Conservation (phyloP, 2,888 invertebrate species). For the Sphecodes monilicornis region DNA sequence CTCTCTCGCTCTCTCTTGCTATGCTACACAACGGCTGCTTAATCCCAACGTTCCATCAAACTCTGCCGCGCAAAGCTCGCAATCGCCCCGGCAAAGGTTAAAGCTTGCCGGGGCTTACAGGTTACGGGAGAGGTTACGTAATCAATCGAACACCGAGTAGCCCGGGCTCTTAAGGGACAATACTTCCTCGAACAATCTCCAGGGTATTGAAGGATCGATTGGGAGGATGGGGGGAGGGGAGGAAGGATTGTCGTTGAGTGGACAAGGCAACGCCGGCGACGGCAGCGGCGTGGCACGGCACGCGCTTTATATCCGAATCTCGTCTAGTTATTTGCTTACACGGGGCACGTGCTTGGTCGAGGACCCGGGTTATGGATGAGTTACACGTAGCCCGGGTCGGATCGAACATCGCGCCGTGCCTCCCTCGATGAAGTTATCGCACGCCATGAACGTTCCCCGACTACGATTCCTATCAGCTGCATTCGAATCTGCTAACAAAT, state of each 20-base stretch:
- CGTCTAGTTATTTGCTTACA: conserved; percentile 59
- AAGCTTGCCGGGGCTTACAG: conserved; percentile 60
- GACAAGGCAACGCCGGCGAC: background rate
- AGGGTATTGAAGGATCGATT: conserved; percentile 43
- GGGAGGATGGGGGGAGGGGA: background rate
- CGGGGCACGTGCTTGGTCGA: conserved; percentile 48
- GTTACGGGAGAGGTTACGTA: conserved; percentile 64
- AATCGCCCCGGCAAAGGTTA: conserved; percentile 56
- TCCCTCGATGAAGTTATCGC: conserved; percentile 33
- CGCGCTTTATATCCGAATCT: conserved; percentile 62
- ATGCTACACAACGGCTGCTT: conserved; percentile 67
- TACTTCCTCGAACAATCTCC: conserved; percentile 50
- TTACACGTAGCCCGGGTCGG: conserved; percentile 33
- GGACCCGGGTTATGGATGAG: conserved; percentile 40
- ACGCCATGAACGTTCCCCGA: conserved; percentile 9
- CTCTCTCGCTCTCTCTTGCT: conserved; percentile 9
- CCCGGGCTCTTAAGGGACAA: conserved; percentile 50
- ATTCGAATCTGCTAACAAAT: conserved; percentile 21
- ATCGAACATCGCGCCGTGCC: background rate
- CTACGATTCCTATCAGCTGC: background rate
- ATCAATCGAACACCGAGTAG: conserved; percentile 63
- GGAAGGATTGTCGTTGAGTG: conserved; percentile 27
- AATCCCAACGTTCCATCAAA: conserved; percentile 70
- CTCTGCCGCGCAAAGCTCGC: conserved; percentile 60
- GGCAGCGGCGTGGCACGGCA: background rate